Conservation (phyloP, 2,113 vertebrate species). For the Bubo bubo region DNA sequence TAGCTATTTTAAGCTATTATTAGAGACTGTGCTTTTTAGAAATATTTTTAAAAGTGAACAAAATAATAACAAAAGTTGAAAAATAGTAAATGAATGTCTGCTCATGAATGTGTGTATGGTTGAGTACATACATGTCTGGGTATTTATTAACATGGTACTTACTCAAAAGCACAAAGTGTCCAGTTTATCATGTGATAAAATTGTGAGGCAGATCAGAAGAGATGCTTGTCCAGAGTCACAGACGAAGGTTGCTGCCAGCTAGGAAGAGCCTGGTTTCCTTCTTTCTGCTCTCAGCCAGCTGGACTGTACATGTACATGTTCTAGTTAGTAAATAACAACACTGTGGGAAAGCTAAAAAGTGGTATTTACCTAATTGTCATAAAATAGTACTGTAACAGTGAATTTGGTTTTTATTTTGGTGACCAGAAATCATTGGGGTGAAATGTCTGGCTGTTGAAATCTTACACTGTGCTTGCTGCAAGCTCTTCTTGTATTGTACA, state of each 20-base stretch:
- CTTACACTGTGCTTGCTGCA: neutral
- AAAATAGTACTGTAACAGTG: neutral
- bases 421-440: neutral
- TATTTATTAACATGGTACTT: neutral
- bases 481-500: neutral
- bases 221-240: neutral
- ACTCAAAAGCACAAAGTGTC: neutral
- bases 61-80: neutral
- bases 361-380: neutral
- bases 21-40: neutral
- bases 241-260: neutral
- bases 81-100: neutral
- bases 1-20: neutral
- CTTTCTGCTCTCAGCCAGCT: neutral
- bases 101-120: neutral
- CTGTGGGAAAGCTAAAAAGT: neutral
- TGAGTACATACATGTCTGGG: neutral
- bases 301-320: neutral
- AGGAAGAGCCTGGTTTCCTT: neutral
- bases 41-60: neutral
- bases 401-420: constrained; percentile 24
- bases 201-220: neutral
- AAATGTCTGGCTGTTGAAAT: neutral
- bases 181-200: neutral
- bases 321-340: neutral